Evolutionary conservation across 2,797 vertebrate species (phyloP).

Genomic region (Molossus molossus): DNA sequence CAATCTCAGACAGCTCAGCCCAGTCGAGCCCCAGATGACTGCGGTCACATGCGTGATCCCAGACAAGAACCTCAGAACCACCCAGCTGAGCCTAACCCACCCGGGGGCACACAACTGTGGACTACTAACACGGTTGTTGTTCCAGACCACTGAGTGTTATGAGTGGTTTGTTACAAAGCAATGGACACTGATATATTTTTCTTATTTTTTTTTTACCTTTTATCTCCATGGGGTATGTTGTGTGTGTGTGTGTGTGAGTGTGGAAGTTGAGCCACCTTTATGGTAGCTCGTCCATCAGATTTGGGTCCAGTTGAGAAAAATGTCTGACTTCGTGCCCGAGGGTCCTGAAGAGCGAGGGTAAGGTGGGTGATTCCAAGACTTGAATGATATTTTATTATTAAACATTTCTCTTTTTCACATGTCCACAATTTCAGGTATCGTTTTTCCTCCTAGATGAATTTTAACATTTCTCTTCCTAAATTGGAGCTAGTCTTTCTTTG

Average conservation of each 20-base stretch:
- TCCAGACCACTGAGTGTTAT: background rate
- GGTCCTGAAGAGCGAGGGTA: background rate
- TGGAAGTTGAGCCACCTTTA: background rate
- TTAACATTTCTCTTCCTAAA: background rate
- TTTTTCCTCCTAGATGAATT: background rate
- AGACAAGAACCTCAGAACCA: background rate
- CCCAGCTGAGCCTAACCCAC: background rate
- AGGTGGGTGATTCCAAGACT: background rate
- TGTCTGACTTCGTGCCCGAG: background rate
- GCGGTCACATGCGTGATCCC: background rate
- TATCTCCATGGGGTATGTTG: background rate
- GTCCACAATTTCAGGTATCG: background rate
- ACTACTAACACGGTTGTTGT: background rate
- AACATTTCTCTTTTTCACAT: background rate
- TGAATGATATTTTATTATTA: background rate
- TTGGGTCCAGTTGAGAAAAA: conserved; percentile 38
- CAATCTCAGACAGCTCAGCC: background rate
- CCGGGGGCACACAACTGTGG: background rate
- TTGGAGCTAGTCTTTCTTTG: background rate
- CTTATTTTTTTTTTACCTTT: background rate
- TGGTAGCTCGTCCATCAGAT: background rate
- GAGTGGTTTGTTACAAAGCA: background rate
- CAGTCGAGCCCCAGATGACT: background rate
- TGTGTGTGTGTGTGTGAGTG: background rate
- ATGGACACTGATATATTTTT: background rate